These are phyloP conservation scores for Syngnathoides biaculeatus DNA, from an alignment of 2,113 vertebrate genomes.

Conservation along the genomic window DNA sequence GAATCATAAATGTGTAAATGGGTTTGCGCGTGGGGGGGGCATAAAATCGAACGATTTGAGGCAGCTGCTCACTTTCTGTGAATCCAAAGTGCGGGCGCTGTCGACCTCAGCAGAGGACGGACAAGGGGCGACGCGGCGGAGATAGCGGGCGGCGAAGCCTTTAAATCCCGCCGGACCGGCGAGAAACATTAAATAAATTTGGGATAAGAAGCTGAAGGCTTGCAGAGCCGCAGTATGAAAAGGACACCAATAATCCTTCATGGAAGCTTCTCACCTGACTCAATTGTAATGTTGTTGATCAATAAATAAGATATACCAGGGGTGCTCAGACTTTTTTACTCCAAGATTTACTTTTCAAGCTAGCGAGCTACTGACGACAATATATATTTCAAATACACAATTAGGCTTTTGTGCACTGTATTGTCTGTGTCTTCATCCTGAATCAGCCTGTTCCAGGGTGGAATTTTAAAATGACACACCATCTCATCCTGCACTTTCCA, in stretches of 20 bases:
- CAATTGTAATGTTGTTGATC: background rate
- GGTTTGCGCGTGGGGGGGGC: constrained; percentile 26
- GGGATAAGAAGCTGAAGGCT: constrained; percentile 24
- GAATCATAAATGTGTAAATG: constrained; percentile 41
- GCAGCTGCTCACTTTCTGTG: constrained; percentile 10
- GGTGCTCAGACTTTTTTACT: too few species aligned
- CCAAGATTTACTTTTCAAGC: too few species aligned
- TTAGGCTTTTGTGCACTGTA: too few species aligned
- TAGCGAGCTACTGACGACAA: too few species aligned
- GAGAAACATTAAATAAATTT: constrained; percentile 24
- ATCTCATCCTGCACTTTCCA: too few species aligned
- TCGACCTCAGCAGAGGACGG: constrained; percentile 16
- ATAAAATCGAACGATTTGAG: constrained; percentile 17
- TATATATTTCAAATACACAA: too few species aligned
- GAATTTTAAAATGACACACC: too few species aligned
- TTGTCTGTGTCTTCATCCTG: too few species aligned
- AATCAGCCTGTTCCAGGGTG: too few species aligned
- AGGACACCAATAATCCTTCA: constrained; percentile 6
- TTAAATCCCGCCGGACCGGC: constrained; percentile 15
- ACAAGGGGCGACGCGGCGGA: constrained; percentile 27
- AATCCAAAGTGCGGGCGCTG: constrained; percentile 16
- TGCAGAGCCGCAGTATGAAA: background rate
- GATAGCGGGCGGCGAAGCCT: constrained; percentile 26
- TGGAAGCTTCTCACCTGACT: background rate
- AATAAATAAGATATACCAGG: background rate